Base-by-base conservation (phyloP, 2,888 invertebrate species). In the Tortrix viridana region DNA sequence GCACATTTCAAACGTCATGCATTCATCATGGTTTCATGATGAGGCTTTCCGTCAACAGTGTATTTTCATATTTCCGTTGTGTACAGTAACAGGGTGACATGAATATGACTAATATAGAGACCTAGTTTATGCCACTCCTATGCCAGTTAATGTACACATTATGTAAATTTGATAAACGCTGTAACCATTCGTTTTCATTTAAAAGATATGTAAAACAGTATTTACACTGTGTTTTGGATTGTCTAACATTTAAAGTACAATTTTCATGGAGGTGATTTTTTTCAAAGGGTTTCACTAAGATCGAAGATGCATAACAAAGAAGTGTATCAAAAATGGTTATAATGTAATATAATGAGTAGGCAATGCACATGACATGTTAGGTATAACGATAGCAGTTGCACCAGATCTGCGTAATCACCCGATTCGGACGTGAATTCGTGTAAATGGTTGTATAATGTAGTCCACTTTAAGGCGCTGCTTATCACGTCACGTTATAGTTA, bases 351-450 rank as follows among this genome's bases (percentile, higher is more conserved):
- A 47, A 54, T 43, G 49, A 43, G 49, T 47, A n/a, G n/a, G n/a
- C n/a, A 47, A 57, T 41, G 63, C 63, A 63, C 63, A 41, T 19
- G 49, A 32, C 37, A n/a, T 41, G 23, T 32, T 37, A 50, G 26
- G 5, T 41, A 76, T 32, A 71, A 79, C 75, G 75, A 77, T 58
- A 60, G 55, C 20, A 38, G 61, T 60, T 50, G 60, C 60, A 56
- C 60, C 47, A 52, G 60, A 46, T 54, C 22, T 18, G 48, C 38
- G 47, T 63, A 58, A 59, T 56, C 46, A 62, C 38, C 54, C 58
- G 74, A 74, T 73, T 70, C 72, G 72, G 71, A 72, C 71, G 73
- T 71, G 66, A 70, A 71, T 69, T 52, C 47, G 26, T 52, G 52
- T 58, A 48, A 52, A 63, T 53, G 52, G 47, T 43, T 63, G 57